These are phyloP conservation scores for Scaptomyza hsui DNA, from an alignment of 1,140 invertebrate species.

Conservation along the genomic window DNA sequence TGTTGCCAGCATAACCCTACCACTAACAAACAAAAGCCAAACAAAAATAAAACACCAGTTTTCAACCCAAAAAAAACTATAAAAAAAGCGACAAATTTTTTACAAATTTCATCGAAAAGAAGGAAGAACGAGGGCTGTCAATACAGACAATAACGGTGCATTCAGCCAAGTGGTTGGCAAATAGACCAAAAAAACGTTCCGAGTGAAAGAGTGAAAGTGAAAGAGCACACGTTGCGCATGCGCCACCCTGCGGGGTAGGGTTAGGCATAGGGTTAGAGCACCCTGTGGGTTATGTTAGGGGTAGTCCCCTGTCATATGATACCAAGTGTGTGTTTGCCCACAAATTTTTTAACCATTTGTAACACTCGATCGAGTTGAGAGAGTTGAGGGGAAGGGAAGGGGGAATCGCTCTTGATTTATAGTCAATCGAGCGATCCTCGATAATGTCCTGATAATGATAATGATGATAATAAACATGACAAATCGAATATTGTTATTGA, in stretches of 20 bases:
- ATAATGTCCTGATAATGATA: constrained; percentile 47
- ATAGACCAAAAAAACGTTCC: constrained; percentile 18
- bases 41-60: constrained; percentile 31
- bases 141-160: constrained; percentile 45
- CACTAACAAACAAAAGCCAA: constrained; percentile 20
- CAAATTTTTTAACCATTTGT: constrained; percentile 78
- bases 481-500: constrained; percentile 48
- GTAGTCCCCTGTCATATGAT: constrained; percentile 20
- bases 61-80: constrained; percentile 25
- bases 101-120: constrained; percentile 49
- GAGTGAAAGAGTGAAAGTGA: constrained; percentile 49
- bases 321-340: constrained; percentile 59
- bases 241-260: constrained; percentile 28
- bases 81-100: constrained; percentile 56
- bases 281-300: neutral
- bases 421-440: constrained; percentile 44
- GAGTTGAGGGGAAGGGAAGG: neutral
- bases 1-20: constrained; percentile 33
- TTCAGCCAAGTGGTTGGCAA: constrained; percentile 24
- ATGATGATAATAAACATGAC: constrained; percentile 53
- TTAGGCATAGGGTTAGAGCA: constrained; percentile 22
- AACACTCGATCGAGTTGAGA: constrained; percentile 66
- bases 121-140: constrained; percentile 42
- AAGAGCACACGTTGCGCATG: constrained; percentile 43
- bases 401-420: constrained; percentile 54